A percentile compares a stretch with the other conserved stretches of the same genome.
Evolutionary conservation across 2,888 invertebrate genomes (phyloP).

Genomic region (Apamea monoglypha): DNA sequence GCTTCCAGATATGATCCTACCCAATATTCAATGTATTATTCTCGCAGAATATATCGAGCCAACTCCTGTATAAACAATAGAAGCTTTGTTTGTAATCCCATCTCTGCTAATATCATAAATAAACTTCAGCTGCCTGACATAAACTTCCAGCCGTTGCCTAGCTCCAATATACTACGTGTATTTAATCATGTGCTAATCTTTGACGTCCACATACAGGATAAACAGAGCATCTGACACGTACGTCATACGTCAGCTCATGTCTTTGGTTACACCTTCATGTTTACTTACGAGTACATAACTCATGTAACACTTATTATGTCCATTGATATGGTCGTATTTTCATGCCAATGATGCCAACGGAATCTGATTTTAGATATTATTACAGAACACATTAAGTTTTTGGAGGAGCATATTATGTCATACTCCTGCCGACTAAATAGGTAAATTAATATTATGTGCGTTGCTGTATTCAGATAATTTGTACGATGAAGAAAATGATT

Average conservation of each 20-base stretch:
- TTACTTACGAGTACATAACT: neutral
- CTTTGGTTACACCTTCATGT: conserved; percentile 28
- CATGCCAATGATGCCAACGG: neutral
- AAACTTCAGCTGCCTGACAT: conserved; percentile 2
- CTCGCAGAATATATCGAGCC: neutral
- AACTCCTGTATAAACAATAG: neutral
- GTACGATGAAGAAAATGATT: neutral
- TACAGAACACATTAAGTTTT: neutral
- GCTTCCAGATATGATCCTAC: neutral
- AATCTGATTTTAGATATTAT: neutral
- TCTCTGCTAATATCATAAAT: neutral
- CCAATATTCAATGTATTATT: neutral
- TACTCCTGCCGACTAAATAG: neutral
- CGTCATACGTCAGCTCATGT: conserved; percentile 38
- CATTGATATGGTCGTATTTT: conserved; percentile 5
- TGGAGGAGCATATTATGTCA: neutral
- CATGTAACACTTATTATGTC: neutral
- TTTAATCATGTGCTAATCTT: conserved; percentile 50
- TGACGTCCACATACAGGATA: conserved; percentile 31
- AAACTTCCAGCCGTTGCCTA: conserved; percentile 12
- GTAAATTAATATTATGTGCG: neutral
- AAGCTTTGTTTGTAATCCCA: neutral
- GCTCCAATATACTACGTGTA: neutral
- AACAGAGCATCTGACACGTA: conserved; percentile 29
- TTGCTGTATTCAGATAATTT: neutral